Base-by-base conservation (phyloP, 2,797 vertebrate species). In the Forpus xanthops region DNA sequence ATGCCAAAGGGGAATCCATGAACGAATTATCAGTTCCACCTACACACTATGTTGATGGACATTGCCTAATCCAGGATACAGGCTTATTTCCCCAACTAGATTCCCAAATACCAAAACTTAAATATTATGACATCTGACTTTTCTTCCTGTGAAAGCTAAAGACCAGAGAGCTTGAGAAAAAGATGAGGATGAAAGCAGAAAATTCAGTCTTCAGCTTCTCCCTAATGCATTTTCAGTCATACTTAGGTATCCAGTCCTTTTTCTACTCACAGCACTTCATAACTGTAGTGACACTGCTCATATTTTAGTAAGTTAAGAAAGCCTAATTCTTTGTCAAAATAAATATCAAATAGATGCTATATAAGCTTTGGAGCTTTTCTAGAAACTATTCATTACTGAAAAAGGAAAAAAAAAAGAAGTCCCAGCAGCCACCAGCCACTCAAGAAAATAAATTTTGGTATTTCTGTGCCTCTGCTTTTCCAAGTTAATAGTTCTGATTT, bases 1-100 rank as follows among this genome's bases (percentile, higher is more conserved):
- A 12, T 28, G 44, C 47, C 65, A 17, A 47, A 82, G 61, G 60
- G 61, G 10, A 86, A 71, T 8, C 39, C 27, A 18, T 0, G 1
- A 17, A n/a, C 8, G 15, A 87, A 45, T 68, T 31, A 49, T 15
- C 52, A 72, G 15, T 39, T 87, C 49, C 52, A 68, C 18, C 19
- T 35, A 28, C 33, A 56, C 21, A 6, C 30, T 35, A 8, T 0
- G 0, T 23, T n/a, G 65, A 74, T 41, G 45, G n/a, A 1, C 9
- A 39, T 76, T 78, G 24, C 61, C 39, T 72, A 61, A 78, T 39
- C 25, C 65, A 77, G 35, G 10, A 8, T 19, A 58, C 2, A 11
- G 18, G 18, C 42, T 94, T 86, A 47, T 84, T 88, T 28, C 39
- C 11, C 14, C 84, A 81, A 49, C 6, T 50, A 15, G 16, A 78